Base-by-base conservation (phyloP, 2,888 invertebrate genomes). In the Ophion obscuratus region DNA sequence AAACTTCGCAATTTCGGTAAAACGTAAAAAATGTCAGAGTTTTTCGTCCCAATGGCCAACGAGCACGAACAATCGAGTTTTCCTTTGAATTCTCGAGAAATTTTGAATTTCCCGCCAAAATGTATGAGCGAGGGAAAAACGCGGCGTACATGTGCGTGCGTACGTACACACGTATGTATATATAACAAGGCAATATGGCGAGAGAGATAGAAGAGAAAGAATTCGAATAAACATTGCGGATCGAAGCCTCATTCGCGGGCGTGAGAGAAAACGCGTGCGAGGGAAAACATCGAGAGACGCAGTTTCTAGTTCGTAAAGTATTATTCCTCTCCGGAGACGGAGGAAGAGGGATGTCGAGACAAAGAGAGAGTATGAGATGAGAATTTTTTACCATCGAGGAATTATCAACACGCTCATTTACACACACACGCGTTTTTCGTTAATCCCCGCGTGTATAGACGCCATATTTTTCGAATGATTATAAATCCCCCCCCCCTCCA, bases 391-490 rank as follows among this genome's bases (percentile, higher is more conserved):
- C 9, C 27, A 64, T 80, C 73, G 66, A 36, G 47, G 64, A 73
- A 71, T 36, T 40, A 70, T 68, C 47, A 80, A 31, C 67, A 70
- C 70, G 53, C 47, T 6, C 47, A 36, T 36, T 64, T 53, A 53
- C 14, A 47, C 66, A 44, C 61, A 68, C 59, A 57, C 71, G 67
- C 47, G n/a, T 59, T 36, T 61, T 68, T 62, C 36, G 40, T 67
- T 62, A 73, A 27, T 57, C 31, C 68, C 59, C 74, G 67, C 67
- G 70, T 79, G 71, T 71, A 20, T 70, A 70, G 75, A 81, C 81
- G 81, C 81, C 81, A 81, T 81, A 81, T 75, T 47, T 47, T 81
- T 75, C 68, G 61, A 75, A 81, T 74, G 67, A 81, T 75, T 40
- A 71, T 62, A 71, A 79, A 64, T 31, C 24, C 20, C 62, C 57